Evolutionary conservation across 2,888 invertebrate genomes (phyloP).

Genomic region (Ochropleura plecta): DNA sequence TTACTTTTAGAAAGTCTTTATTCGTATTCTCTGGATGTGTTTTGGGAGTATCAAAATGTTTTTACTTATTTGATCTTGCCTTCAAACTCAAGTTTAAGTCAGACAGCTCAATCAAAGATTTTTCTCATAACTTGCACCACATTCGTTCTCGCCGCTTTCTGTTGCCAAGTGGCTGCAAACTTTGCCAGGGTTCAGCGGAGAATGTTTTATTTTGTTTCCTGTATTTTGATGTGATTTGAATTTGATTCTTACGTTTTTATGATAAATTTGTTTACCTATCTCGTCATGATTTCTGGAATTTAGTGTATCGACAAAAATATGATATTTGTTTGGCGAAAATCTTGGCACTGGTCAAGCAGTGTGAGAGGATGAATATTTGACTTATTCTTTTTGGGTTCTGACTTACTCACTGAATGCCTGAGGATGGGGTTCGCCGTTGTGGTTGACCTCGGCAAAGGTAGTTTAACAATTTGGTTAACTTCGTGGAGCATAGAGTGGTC

Average conservation of each 20-base stretch:
- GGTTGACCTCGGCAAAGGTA: no score
- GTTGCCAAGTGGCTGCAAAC: constrained; percentile 83
- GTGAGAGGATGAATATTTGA: not conserved
- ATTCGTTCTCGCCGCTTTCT: constrained; percentile 65
- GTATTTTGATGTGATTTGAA: constrained; percentile 80
- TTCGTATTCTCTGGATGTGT: no score
- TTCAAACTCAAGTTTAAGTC: not conserved
- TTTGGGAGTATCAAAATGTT: no score
- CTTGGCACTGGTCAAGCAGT: not conserved
- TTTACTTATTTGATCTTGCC: no score
- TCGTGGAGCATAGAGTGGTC: no score
- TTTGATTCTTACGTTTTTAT: constrained; percentile 72
- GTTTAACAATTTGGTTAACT: no score
- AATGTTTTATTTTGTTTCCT: constrained; percentile 76
- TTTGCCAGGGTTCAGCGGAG: constrained; percentile 70
- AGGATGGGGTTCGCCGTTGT: no score
- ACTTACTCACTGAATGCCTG: no score
- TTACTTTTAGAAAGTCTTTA: no score
- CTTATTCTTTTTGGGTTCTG: not conserved
- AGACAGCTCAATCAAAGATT: not conserved
- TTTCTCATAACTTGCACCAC: constrained; percentile 61
- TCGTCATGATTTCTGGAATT: not conserved
- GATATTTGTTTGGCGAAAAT: not conserved
- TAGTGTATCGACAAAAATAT: not conserved
- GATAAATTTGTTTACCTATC: constrained; percentile 52